Evolutionary conservation across 2,888 invertebrate species (phyloP).

Genomic region (Sphaerophoria taeniata): DNA sequence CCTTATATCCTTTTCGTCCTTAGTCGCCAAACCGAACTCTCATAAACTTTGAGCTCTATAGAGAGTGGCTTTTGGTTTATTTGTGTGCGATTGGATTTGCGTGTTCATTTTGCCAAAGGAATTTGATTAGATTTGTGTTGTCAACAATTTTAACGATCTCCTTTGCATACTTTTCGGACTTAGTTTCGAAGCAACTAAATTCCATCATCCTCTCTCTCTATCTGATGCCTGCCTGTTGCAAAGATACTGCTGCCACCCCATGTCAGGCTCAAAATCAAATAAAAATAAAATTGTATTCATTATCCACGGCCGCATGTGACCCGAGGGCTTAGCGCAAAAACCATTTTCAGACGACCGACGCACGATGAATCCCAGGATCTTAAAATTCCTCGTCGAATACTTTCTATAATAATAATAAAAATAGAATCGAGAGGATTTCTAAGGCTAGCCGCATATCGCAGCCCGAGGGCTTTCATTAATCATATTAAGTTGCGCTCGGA

Average conservation of each 20-base stretch:
- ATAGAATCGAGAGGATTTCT: conserved; percentile 21
- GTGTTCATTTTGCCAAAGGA: conserved; percentile 54
- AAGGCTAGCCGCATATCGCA: conserved; percentile 21
- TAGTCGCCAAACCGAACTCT: conserved; percentile 60
- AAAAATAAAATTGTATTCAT: conserved; percentile 35
- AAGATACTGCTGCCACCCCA: no score
- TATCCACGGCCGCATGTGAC: conserved; percentile 50
- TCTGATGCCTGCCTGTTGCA: background rate
- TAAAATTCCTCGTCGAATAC: conserved; percentile 46
- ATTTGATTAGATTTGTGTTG: conserved; percentile 71
- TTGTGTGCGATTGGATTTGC: conserved; percentile 65
- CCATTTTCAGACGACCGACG: conserved; percentile 27
- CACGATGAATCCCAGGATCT: conserved; percentile 41
- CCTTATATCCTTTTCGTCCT: background rate
- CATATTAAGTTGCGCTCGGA: conserved; percentile 62
- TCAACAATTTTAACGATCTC: conserved; percentile 65
- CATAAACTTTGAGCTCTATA: conserved; percentile 51
- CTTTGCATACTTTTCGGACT: conserved; percentile 13
- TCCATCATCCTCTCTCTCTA: background rate
- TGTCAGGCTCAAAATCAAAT: conserved; percentile 37
- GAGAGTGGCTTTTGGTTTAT: conserved; percentile 36
- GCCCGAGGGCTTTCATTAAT: conserved; percentile 67
- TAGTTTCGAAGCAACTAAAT: background rate
- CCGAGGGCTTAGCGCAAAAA: conserved; percentile 49
- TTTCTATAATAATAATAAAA: conserved; percentile 13